Evolutionary conservation across 2,113 vertebrate genomes (phyloP).

Genomic region (Corythornis vintsioides): DNA sequence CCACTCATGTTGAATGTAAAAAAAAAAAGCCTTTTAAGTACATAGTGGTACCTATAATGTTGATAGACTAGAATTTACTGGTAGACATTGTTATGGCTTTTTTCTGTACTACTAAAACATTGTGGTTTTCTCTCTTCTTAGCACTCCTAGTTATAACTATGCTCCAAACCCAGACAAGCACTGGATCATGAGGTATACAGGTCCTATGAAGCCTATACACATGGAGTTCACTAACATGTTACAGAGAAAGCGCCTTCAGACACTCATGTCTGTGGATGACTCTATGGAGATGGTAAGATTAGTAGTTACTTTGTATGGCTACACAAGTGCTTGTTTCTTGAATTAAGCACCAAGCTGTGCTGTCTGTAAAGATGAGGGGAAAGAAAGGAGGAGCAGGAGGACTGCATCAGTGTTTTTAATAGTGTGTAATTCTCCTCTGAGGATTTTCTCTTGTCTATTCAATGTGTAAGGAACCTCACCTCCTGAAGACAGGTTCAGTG

Average conservation of each 20-base stretch:
- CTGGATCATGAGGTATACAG: slow-evolving; percentile 97
- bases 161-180: slow-evolving; percentile 96
- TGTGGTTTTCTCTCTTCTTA: slow-evolving; percentile 46
- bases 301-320: neutral
- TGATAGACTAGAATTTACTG: neutral
- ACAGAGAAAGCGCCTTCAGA: slow-evolving; percentile 92
- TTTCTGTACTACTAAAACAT: neutral
- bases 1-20: neutral
- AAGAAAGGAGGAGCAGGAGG: neutral
- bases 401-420: neutral
- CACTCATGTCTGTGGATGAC: slow-evolving; percentile 94
- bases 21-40: neutral
- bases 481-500: neutral
- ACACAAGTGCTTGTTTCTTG: neutral
- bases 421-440: neutral
- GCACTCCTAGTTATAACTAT: slow-evolving; percentile 96
- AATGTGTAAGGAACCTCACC: neutral
- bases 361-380: neutral
- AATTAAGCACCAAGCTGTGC: neutral
- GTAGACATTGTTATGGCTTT: neutral
- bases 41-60: neutral
- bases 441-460: neutral
- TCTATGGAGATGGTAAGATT: slow-evolving; percentile 89
- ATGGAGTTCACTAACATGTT: slow-evolving; percentile 99
- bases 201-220: slow-evolving; percentile 97